phyloP scores from a whole-genome alignment of 2,113 vertebrate species.

The Aegotheles bennettii region DNA sequence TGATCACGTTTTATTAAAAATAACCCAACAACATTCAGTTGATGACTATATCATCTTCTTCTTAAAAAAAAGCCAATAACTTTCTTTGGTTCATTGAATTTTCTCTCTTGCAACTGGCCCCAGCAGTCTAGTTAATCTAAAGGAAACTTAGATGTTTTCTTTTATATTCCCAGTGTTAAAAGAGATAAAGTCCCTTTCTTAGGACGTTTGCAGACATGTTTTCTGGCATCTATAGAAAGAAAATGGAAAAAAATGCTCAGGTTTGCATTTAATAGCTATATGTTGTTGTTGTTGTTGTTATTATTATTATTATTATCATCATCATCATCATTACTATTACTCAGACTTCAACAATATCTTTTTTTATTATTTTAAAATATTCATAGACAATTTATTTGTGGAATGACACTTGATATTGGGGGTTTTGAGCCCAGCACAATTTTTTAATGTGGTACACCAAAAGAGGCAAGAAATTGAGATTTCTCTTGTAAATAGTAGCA shows the following conservation, averaged over 20 bases:
- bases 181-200: background rate
- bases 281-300: no score
- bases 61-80: background rate
- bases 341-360: background rate
- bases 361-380: background rate
- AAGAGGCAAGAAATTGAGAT: background rate
- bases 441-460: background rate
- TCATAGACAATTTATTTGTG: background rate
- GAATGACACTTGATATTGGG: background rate
- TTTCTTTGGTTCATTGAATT: background rate
- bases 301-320: no score
- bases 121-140: background rate
- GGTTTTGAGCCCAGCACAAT: background rate
- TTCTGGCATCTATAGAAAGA: background rate
- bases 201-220: background rate
- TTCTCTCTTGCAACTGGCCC: background rate
- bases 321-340: no score
- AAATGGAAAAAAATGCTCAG: background rate
- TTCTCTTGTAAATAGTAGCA: background rate
- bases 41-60: background rate
- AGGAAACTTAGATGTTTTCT: background rate
- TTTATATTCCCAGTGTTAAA: background rate
- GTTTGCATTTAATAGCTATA: background rate
- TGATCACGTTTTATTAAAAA: background rate
- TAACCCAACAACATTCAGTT: background rate